Conservation (phyloP, 1,140 invertebrate genomes). For the Nymphalis io region DNA sequence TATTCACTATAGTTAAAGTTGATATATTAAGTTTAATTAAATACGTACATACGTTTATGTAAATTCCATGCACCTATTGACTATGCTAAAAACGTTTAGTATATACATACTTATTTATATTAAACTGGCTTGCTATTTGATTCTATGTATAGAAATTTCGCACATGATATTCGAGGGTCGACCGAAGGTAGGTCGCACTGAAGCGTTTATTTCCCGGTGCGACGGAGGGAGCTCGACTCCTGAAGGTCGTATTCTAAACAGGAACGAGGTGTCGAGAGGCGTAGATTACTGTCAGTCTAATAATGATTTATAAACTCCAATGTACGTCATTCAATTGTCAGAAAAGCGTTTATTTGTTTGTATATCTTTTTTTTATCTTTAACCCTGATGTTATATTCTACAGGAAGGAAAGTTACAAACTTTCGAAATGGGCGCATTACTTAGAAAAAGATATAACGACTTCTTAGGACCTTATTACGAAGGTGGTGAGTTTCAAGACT, state of each 20-base stretch:
- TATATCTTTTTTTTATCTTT: not conserved
- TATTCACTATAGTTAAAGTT: not conserved
- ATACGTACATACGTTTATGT: too few relatives aligned
- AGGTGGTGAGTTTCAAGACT: conserved; percentile 56
- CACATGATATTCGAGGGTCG: conserved; percentile 29
- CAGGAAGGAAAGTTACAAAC: conserved; percentile 83
- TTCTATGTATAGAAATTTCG: not conserved
- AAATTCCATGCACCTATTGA: too few relatives aligned
- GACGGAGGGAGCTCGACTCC: conserved; percentile 50
- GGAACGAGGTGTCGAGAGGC: conserved; percentile 62
- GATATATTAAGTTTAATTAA: too few relatives aligned
- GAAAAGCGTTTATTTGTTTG: conserved; percentile 35
- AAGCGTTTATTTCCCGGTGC: conserved; percentile 64
- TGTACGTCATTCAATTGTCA: conserved; percentile 45
- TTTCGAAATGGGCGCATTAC: conserved; percentile 82
- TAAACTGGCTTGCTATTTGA: not conserved
- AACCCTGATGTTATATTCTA: conserved; percentile 30
- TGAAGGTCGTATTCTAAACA: conserved; percentile 68
- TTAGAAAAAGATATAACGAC: conserved; percentile 81
- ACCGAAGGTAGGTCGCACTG: conserved; percentile 39
- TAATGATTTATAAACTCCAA: conserved; percentile 71
- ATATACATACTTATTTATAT: too few relatives aligned
- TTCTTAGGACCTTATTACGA: conserved; percentile 82
- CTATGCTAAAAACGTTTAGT: too few relatives aligned
- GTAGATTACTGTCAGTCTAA: conserved; percentile 63